phyloP scores from a whole-genome alignment of 2,113 vertebrate species.

The Chloropsis hardwickii region DNA sequence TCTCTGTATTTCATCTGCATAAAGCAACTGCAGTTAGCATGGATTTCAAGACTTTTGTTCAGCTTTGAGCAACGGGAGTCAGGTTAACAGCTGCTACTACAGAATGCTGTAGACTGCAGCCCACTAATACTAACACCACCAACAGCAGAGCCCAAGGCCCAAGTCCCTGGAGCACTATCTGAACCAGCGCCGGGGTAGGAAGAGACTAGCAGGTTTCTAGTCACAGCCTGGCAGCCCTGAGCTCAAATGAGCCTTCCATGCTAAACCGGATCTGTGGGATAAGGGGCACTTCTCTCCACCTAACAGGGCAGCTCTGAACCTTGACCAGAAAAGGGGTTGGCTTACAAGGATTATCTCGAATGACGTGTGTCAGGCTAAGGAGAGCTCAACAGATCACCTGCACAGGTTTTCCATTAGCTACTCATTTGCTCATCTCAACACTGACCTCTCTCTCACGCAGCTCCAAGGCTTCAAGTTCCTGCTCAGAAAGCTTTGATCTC shows the following conservation, averaged over 20 bases:
- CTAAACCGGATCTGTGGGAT: neutral
- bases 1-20: slow-evolving; percentile 94
- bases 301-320: neutral
- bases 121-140: neutral
- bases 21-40: neutral
- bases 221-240: neutral
- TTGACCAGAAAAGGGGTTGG: neutral
- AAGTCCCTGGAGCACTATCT: neutral
- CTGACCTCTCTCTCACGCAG: slow-evolving; percentile 93
- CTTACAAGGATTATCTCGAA: neutral
- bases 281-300: neutral
- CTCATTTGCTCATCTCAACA: neutral
- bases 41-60: neutral
- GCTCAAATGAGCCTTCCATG: neutral
- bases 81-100: rapidly evolving
- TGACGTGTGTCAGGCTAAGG: neutral
- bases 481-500: slow-evolving; percentile 86
- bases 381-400: neutral
- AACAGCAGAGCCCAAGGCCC: neutral
- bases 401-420: neutral
- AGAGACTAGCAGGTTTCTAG: neutral
- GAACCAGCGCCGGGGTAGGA: neutral
- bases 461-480: slow-evolving; percentile 93
- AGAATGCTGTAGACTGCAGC: neutral
- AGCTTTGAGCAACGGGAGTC: neutral